Conservation (phyloP, 1,140 invertebrate species). For the Caenorhabditis brenneri region DNA sequence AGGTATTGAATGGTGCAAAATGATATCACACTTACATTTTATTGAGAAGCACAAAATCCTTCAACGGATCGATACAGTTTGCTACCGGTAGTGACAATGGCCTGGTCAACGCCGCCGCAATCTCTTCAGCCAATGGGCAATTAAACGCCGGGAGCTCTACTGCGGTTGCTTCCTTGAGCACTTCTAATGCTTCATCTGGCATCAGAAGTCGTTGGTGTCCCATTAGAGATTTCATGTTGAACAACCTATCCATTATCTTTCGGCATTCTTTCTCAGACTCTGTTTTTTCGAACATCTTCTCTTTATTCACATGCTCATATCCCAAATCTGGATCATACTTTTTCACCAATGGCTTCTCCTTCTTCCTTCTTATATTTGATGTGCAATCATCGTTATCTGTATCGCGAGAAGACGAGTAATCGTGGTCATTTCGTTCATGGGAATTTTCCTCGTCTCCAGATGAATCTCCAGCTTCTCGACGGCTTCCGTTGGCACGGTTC, state of each 20-base stretch:
- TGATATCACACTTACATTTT: background rate
- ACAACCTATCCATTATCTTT: background rate
- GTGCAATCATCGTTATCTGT: background rate
- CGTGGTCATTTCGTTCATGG: background rate
- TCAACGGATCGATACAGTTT: slow-evolving; percentile 2
- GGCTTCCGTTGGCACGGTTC: background rate
- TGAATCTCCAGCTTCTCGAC: background rate
- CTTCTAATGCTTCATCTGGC: background rate
- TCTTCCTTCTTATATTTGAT: background rate
- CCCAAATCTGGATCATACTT: background rate
- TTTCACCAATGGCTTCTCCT: background rate
- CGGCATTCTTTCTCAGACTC: background rate
- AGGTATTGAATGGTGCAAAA: background rate
- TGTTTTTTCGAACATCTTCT: background rate
- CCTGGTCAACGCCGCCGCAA: background rate
- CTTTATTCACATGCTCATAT: background rate
- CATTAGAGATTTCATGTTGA: background rate
- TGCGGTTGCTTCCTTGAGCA: background rate
- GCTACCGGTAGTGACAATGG: background rate
- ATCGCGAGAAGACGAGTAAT: background rate
- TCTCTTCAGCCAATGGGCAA: background rate
- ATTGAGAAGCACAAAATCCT: background rate
- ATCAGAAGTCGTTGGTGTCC: background rate
- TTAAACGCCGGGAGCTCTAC: background rate
- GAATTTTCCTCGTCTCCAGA: slow-evolving; percentile 4